Percentiles rank a stretch among this genome's conserved stretches.
phyloP scores from a whole-genome alignment of 2,113 vertebrate genomes.

The Hassar affinis region DNA sequence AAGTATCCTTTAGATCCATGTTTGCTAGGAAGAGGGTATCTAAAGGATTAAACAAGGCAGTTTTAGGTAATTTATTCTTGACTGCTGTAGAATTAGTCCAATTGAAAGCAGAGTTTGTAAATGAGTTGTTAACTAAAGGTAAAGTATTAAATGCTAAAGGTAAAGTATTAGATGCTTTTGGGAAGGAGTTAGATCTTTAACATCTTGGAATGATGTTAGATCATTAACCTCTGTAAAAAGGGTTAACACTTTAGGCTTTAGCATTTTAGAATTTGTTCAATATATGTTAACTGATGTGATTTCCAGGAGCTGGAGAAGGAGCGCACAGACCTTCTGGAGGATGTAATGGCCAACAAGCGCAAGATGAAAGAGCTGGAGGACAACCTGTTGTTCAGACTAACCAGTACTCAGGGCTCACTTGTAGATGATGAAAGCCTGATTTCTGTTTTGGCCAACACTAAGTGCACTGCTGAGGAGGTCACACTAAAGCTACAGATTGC shows the following conservation, averaged over 20 bases:
- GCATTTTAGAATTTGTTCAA: background rate
- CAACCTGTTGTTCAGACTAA: slow-evolving; percentile 87
- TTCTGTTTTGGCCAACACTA: slow-evolving; percentile 84
- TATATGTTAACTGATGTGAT: slow-evolving; percentile 8
- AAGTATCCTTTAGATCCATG: too few species aligned
- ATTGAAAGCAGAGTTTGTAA: too few species aligned
- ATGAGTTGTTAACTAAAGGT: too few species aligned
- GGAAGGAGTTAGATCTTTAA: too few species aligned
- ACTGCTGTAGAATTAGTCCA: too few species aligned
- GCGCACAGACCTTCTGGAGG: slow-evolving; percentile 86
- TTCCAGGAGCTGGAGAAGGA: slow-evolving; percentile 91
- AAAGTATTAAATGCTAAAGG: too few species aligned
- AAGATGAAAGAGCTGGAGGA: slow-evolving; percentile 95
- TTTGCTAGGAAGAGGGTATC: too few species aligned
- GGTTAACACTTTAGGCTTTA: background rate
- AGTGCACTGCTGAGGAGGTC: slow-evolving; percentile 88
- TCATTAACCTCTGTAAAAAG: background rate
- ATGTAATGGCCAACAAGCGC: slow-evolving; percentile 87
- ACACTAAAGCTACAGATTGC: slow-evolving; percentile 88
- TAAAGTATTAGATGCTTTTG: background rate
- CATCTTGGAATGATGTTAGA: background rate
- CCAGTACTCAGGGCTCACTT: slow-evolving; percentile 87
- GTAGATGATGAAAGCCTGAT: slow-evolving; percentile 90
- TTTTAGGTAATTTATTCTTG: too few species aligned
- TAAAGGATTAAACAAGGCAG: too few species aligned